Evolutionary conservation across 1,140 invertebrate species (phyloP), one percentile per base, ranked within the genome.

Genomic region (Brachionus angularis): DNA sequence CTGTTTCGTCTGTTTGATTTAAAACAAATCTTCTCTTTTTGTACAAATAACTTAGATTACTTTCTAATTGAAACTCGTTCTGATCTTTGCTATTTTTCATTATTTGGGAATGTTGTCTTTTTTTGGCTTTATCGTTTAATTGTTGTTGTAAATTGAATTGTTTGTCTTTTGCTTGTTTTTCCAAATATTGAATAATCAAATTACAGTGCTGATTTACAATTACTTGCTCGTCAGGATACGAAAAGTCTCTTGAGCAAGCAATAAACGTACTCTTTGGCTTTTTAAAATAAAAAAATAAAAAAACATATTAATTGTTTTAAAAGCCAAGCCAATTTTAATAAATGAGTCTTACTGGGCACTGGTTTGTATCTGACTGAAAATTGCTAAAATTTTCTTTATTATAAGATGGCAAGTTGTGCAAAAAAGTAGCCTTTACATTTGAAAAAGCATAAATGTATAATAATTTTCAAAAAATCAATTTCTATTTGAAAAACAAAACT

Each of bases 381-480:
- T 67, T 67, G 10, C 42, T 67, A 34, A 67, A 67, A 23, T 67
- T 67, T 50, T 67, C 62, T 50, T 67, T 67, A 25, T 67, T 67
- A 23, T 47, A 67, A 5, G 62, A 67, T 4, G 62, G 62, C 16
- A 67, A 31, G 16, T 67, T 67, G 33, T 67, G 42, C 21, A 67
- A 34, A 47, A 34, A 67, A 2, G 36, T 10, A n/a, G 62, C 62
- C 62, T 67, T 39, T 39, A 27, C 18, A 58, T 50, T 10, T 0
- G 33, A 53, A 23, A 50, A 23, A 2, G n/a, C 31, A 29, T 34
- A 3, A 55, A 16, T 55, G 18, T 61, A 33, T 31, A 33, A 33
- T 61, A 25, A 36, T 23, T 47, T 47, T 21, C 14, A 36, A 25
- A 31, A 12, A 64, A 47, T 18, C 29, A 23, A 64, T 42, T 16